These are phyloP conservation scores for Pogoniulus pusillus DNA, from an alignment of 2,797 vertebrate species.

Conservation along the genomic window DNA sequence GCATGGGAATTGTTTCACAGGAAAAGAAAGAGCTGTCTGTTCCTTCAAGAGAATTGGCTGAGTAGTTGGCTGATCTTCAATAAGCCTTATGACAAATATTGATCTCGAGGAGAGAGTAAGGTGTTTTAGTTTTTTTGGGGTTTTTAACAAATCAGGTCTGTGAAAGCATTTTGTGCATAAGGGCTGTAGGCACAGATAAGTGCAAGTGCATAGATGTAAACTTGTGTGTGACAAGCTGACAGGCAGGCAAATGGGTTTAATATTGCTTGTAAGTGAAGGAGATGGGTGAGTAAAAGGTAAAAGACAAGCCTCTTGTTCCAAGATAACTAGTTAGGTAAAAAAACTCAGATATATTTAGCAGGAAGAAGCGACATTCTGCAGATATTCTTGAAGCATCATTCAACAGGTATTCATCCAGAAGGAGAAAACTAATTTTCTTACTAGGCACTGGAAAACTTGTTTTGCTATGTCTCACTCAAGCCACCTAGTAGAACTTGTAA, in stretches of 20 bases:
- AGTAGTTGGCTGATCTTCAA: neutral
- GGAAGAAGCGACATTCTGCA: neutral
- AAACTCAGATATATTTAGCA: neutral
- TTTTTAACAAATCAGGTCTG: neutral
- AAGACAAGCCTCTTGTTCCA: neutral
- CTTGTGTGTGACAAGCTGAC: constrained; percentile 9
- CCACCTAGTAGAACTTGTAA: neutral
- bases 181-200: neutral
- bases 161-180: neutral
- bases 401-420: neutral
- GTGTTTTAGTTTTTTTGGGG: neutral
- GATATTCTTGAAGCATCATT: neutral
- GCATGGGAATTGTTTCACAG: neutral
- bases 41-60: neutral
- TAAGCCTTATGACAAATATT: neutral
- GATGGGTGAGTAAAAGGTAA: neutral
- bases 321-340: neutral
- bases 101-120: neutral
- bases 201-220: neutral
- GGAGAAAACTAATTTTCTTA: neutral
- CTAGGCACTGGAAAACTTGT: neutral
- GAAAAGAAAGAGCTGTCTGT: neutral
- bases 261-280: neutral
- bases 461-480: neutral
- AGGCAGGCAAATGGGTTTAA: constrained; percentile 16